Conservation (phyloP, 1,140 invertebrate genomes). For the Drosophila micromelanica region DNA sequence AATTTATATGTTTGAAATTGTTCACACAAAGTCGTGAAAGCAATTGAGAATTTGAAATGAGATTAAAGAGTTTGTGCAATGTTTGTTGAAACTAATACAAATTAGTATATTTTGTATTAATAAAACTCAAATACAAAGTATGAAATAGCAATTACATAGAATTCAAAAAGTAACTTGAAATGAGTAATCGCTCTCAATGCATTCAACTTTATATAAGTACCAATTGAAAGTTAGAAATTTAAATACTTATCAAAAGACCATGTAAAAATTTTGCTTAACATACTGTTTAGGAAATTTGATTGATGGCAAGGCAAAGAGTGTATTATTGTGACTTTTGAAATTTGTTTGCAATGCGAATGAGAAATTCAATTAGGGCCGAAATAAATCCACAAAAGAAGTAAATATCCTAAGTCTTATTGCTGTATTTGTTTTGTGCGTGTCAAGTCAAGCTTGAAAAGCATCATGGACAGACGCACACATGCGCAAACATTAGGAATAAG, state of each 20-base stretch:
- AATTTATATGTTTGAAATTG: neutral
- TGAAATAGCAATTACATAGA: neutral
- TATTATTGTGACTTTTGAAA: slow-evolving; percentile 49
- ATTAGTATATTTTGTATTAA: neutral
- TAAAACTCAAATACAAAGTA: neutral
- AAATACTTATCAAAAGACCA: too few relatives aligned
- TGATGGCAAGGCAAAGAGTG: neutral
- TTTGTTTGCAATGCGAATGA: slow-evolving; percentile 64
- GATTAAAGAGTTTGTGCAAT: neutral
- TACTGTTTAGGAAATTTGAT: too few relatives aligned
- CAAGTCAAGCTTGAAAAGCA: slow-evolving; percentile 63
- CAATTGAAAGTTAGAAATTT: neutral
- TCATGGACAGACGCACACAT: slow-evolving; percentile 25
- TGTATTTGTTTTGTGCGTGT: slow-evolving; percentile 26
- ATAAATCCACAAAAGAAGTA: slow-evolving; percentile 46
- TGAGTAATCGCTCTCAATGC: neutral
- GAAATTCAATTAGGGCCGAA: slow-evolving; percentile 65
- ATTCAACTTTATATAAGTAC: neutral
- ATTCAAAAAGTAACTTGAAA: neutral
- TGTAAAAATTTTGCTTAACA: too few relatives aligned
- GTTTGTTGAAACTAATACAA: neutral
- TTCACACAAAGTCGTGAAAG: too few relatives aligned
- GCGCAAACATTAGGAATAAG: neutral
- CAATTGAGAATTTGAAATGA: neutral
- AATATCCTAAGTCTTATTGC: slow-evolving; percentile 6